Evolutionary conservation across 2,113 vertebrate species (phyloP), one percentile per base, ranked within the genome.

Genomic region (Platysteira castanea): DNA sequence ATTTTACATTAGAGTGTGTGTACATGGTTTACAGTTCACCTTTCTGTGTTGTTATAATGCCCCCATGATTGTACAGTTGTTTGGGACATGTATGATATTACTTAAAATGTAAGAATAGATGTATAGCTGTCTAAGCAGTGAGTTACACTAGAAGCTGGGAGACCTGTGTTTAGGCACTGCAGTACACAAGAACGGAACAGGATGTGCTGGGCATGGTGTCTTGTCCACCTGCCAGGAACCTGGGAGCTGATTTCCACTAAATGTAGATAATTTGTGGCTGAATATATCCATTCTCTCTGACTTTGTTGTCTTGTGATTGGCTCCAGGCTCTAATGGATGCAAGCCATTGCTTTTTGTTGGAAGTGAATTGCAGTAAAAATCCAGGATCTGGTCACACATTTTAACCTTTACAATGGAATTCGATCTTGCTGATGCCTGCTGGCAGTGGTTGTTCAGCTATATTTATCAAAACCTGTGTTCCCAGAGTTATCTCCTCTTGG

Each of bases 61-160:
- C 35, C 2, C 9, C 42, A 19, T 26, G 74, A 50, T 4, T 42
- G 15, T 30, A 8, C 3, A 1, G 3, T 30, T 12, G 2, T 54
- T 50, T 93, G 56, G 39, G 44, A 50, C 70, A 22, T 35, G 17
- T 63, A 12, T 42, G 73, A 7, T 50, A 10, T 17, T 22, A 13
- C 13, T 78, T 56, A 6, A 18, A 60, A 41, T 44, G 21, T 30
- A 24, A 30, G 35, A 50, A 18, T 6, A 52, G 60, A 27, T 44
- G 20, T 53, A 4, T 19, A 56, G 19, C 7, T 71, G 54, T 33
- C n/a, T 33, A 21, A 31, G 61, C 35, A 15, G 7, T 24, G 49
- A 67, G 35, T 65, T 31, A n/a, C 28, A 44, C 47, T 10, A 73
- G 57, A 23, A 80, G 65, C 54, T 28, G 24, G 5, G 42, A 47